Evolutionary conservation across 2,888 invertebrate species (phyloP).

Genomic region (Apoda limacodes): DNA sequence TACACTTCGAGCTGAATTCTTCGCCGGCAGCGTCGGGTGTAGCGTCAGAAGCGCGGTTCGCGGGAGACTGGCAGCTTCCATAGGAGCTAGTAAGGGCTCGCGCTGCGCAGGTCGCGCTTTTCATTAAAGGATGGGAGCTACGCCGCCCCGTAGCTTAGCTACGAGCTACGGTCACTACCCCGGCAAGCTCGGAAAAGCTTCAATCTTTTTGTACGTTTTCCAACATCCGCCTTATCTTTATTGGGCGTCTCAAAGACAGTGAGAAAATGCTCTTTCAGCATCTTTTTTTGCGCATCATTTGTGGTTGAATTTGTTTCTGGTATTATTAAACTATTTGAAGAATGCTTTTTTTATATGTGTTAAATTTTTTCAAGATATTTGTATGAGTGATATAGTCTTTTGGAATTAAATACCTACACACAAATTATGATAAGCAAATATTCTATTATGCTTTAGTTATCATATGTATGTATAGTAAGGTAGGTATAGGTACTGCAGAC

Average conservation of each 20-base stretch:
- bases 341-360: no score
- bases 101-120: slow-evolving; percentile 37
- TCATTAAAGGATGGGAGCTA: slow-evolving; percentile 45
- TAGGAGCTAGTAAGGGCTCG: slow-evolving; percentile 17
- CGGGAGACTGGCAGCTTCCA: slow-evolving; percentile 63
- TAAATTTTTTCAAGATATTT: no score
- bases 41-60: slow-evolving; percentile 48
- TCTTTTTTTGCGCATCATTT: no score
- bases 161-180: slow-evolving; percentile 51
- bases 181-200: slow-evolving; percentile 29
- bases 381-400: no score
- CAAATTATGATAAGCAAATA: no score
- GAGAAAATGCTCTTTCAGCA: no score
- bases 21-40: slow-evolving; percentile 35
- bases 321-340: no score
- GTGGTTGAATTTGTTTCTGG: no score
- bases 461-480: no score
- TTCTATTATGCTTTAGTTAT: no score
- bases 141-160: slow-evolving; percentile 40
- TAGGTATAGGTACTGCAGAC: no score
- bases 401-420: no score
- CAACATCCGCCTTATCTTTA: slow-evolving; percentile 29
- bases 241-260: slow-evolving; percentile 15
- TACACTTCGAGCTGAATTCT: slow-evolving; percentile 29
- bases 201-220: slow-evolving; percentile 31